phyloP scores from a whole-genome alignment of 2,113 vertebrate genomes.

The Haemorhous mexicanus region DNA sequence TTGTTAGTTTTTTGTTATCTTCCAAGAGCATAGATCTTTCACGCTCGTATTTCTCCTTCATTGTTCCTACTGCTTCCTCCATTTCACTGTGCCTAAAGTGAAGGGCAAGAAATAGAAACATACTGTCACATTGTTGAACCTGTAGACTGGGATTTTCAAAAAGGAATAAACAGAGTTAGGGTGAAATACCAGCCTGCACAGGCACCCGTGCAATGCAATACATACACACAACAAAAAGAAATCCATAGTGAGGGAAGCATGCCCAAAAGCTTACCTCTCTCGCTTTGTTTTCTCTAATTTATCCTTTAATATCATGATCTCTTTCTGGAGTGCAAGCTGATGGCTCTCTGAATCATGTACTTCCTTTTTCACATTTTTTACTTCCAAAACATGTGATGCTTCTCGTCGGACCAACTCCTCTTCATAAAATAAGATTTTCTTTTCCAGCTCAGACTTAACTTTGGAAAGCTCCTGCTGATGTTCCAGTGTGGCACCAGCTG shows the following conservation, averaged over 20 bases:
- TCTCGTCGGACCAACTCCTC: constrained; percentile 90
- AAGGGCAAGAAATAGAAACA: neutral
- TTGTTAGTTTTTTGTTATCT: constrained; percentile 87
- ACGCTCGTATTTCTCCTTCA: constrained; percentile 88
- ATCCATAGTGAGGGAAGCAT: neutral
- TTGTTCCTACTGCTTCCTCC: constrained; percentile 82
- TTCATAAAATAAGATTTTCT: constrained; percentile 91
- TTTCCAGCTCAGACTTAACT: constrained; percentile 90
- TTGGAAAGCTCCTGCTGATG: constrained; percentile 91
- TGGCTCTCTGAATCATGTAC: constrained; percentile 90
- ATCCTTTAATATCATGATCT: constrained; percentile 85
- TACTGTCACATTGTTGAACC: neutral
- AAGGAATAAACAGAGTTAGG: neutral
- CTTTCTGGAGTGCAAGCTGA: constrained; percentile 87
- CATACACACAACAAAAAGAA: neutral
- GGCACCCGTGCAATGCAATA: neutral
- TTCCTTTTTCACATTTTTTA: constrained; percentile 89
- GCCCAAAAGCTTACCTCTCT: constrained; percentile 76
- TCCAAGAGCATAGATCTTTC: constrained; percentile 84
- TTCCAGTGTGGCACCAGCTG: constrained; percentile 70
- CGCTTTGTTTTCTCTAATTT: constrained; percentile 88
- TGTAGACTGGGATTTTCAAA: neutral
- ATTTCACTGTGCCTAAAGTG: constrained; percentile 83
- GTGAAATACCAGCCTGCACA: neutral
- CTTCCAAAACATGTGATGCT: constrained; percentile 84